Evolutionary conservation across 2,888 invertebrate species (phyloP), one percentile per base, ranked within the genome.

Genomic region (Ephialtes manifestator): DNA sequence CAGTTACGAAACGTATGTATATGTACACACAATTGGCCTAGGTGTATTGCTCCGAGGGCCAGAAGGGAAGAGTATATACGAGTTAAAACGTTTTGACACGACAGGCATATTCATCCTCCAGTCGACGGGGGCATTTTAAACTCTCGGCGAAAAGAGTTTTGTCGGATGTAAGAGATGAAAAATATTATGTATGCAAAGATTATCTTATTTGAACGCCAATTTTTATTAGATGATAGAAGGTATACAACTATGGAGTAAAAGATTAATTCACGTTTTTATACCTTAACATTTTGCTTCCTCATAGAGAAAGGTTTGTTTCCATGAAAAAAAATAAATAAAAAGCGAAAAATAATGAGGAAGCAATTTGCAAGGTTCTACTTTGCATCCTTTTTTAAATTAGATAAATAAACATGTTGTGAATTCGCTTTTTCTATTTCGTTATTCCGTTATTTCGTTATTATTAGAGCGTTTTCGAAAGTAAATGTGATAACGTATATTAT

Each of bases 1-100:
- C 31, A 2, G 72, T 84, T 78, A 81, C 77, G 81, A 74, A 77
- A 81, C 68, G 39, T 35, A 55, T 46, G 63, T 46, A 72, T 35
- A 55, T 46, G 63, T 46, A 72, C 18, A 39, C n/a, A 18, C 20
- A 70, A 63, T 63, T 35, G n/a, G 63, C 35, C 35, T 8, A n/a
- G 35, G 35, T n/a, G 35, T 63, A 63, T n/a, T 15, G n/a, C 10
- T 39, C 39, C 10, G 58, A 58, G 13, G 13, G 46, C 13, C 13
- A 46, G 15, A 18, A 18, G 20, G 39, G 43, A 20, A 65, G 7
- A 20, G 15, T 5, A 18, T 5, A 18, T 18, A 18, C 28, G 58
- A 43, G 18, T 31, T 39, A 65, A 35, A 67, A 72, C 67, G 65
- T 74, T 74, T 58, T 67, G 55, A 80, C 67, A 46, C 55, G 20